Evolutionary conservation across 1,140 invertebrate genomes (phyloP).

Genomic region (Diabrotica undecimpunctata): DNA sequence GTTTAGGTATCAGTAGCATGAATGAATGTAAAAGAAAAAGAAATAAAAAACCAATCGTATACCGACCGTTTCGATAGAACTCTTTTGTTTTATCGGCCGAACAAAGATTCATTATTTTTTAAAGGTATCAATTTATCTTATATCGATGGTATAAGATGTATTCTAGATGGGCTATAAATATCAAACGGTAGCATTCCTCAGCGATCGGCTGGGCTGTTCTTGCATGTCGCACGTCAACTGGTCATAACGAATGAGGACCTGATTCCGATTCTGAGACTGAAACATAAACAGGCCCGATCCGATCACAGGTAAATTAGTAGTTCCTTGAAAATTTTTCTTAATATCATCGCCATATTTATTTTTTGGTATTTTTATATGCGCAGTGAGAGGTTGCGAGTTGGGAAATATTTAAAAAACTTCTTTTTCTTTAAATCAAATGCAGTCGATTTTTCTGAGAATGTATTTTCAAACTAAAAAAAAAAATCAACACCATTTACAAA

Average conservation of each 20-base stretch:
- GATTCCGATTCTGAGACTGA: conserved; percentile 10
- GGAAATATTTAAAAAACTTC: too few species aligned
- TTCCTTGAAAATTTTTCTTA: conserved; percentile 1
- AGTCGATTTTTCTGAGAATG: too few species aligned
- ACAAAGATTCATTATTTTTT: conserved; percentile 21
- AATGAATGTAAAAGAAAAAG: conserved; percentile 3
- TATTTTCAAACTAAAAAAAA: too few species aligned
- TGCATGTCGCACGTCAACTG: conserved; percentile 14
- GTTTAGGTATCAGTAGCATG: neutral
- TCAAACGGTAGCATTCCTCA: conserved; percentile 18
- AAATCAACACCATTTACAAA: too few species aligned
- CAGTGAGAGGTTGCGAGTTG: too few species aligned
- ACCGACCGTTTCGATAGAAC: conserved; percentile 11
- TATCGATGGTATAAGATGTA: conserved; percentile 19
- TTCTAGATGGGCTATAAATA: conserved; percentile 19
- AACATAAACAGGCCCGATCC: conserved; percentile 12
- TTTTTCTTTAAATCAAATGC: too few species aligned
- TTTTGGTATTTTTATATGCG: too few species aligned
- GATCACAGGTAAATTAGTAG: conserved; percentile 4
- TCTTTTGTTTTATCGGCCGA: conserved; percentile 14
- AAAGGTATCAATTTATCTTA: conserved; percentile 17
- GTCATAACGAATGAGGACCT: conserved; percentile 16
- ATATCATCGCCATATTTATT: neutral
- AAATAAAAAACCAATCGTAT: conserved; percentile 3
- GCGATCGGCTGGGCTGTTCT: conserved; percentile 14